Evolutionary conservation across 2,888 invertebrate genomes (phyloP).

Genomic region (Drosophila sordidapex): DNA sequence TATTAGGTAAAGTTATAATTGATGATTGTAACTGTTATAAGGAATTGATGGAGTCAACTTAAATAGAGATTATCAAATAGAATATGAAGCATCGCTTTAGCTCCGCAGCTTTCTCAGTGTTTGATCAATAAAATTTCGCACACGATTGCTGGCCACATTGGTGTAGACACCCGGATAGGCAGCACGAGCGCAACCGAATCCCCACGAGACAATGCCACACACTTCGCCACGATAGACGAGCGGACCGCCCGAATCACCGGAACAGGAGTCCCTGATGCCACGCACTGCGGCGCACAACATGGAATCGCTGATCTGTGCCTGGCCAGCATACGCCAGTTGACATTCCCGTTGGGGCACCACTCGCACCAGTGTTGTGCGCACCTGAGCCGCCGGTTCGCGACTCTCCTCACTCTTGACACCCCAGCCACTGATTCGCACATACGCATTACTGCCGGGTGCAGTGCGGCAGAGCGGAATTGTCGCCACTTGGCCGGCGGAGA

Average conservation of each 20-base stretch:
- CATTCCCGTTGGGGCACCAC: slow-evolving; percentile 68
- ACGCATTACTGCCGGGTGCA: slow-evolving; percentile 56
- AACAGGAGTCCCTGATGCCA: slow-evolving; percentile 80
- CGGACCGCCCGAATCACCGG: slow-evolving; percentile 84
- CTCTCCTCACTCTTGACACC: slow-evolving; percentile 70
- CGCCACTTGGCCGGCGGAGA: slow-evolving; percentile 42
- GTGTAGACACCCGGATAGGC: slow-evolving; percentile 81
- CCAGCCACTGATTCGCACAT: slow-evolving; percentile 80
- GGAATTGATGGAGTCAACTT: neutral
- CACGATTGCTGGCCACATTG: slow-evolving; percentile 65
- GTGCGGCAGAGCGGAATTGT: slow-evolving; percentile 63
- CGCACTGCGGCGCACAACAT: slow-evolving; percentile 82
- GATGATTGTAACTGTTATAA: neutral
- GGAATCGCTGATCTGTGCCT: slow-evolving; percentile 69
- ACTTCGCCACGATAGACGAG: slow-evolving; percentile 76
- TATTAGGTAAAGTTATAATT: neutral
- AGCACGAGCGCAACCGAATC: slow-evolving; percentile 77
- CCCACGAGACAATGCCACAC: slow-evolving; percentile 89
- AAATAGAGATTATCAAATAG: neutral
- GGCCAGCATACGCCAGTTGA: slow-evolving; percentile 49
- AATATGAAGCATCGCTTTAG: neutral
- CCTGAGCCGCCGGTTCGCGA: slow-evolving; percentile 64
- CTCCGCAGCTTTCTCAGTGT: slow-evolving; percentile 37
- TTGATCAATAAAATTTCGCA: slow-evolving; percentile 62
- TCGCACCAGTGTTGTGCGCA: slow-evolving; percentile 72